A percentile compares a stretch with the other conserved stretches of the same genome.
Conservation (phyloP, 1,140 invertebrate species). For the Drosophila ogumai region DNA sequence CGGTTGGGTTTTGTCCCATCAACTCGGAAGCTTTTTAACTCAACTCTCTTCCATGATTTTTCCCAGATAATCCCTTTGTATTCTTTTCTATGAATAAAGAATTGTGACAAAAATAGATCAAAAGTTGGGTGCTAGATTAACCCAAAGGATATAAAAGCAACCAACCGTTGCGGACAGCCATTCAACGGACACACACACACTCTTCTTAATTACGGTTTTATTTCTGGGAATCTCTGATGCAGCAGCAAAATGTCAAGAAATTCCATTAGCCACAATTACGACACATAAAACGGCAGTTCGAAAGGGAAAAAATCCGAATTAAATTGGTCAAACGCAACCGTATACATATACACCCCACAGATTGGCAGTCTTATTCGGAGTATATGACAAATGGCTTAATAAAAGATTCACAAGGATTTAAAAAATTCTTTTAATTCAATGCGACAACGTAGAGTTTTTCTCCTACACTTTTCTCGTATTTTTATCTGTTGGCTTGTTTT, state of each 20-base stretch:
- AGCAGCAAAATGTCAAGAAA: slow-evolving; percentile 13
- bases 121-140: slow-evolving; percentile 4
- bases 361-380: background rate
- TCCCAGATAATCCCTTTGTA: background rate
- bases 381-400: slow-evolving; percentile 28
- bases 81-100: background rate
- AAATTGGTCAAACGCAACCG: slow-evolving; percentile 3
- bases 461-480: slow-evolving; percentile 1
- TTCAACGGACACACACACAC: background rate
- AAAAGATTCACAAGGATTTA: slow-evolving; percentile 43
- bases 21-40: background rate
- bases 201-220: slow-evolving; percentile 18
- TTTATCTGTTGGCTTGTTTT: slow-evolving; percentile 17
- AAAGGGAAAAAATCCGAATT: slow-evolving; percentile 3
- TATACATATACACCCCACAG: background rate
- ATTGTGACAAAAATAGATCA: background rate
- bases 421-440: slow-evolving; percentile 19
- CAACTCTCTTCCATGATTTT: background rate
- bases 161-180: background rate
- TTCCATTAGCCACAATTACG: slow-evolving; percentile 38
- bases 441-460: background rate
- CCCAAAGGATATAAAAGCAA: slow-evolving; percentile 1
- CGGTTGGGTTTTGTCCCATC: background rate
- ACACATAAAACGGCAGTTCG: background rate
- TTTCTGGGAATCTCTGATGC: slow-evolving; percentile 4